Conservation (phyloP, 2,888 invertebrate species). For the Steinernema scapterisci region DNA sequence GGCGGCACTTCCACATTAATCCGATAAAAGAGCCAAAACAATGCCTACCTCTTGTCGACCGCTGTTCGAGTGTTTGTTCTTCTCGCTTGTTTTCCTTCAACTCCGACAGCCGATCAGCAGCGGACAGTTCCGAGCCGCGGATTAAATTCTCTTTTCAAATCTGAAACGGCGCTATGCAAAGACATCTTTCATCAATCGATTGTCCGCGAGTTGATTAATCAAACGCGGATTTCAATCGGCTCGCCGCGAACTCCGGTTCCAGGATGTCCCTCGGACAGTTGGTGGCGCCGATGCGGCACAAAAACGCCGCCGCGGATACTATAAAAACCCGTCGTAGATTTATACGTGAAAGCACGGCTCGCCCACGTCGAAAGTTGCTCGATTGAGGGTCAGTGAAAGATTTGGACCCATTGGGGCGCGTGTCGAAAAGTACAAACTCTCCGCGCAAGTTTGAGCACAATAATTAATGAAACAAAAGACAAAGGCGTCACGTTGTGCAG, state of each 20-base stretch:
- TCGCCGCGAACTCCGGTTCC: no score
- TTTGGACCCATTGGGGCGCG: background rate
- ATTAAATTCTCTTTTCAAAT: background rate
- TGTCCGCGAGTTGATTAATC: conserved; percentile 29
- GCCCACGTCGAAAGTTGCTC: no score
- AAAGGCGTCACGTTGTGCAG: conserved; percentile 25
- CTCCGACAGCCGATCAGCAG: conserved; percentile 8
- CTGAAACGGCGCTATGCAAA: conserved; percentile 21
- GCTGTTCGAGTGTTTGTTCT: conserved; percentile 6
- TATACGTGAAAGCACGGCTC: background rate
- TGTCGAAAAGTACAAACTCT: background rate
- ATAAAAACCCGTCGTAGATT: conserved; percentile 25
- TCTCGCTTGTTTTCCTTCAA: background rate
- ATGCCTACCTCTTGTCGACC: conserved; percentile 7
- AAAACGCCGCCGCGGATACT: background rate
- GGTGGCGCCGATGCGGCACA: conserved; percentile 1
- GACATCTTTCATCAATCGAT: conserved; percentile 29
- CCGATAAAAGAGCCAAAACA: background rate
- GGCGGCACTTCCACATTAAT: conserved; percentile 3
- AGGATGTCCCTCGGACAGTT: background rate
- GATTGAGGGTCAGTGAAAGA: background rate
- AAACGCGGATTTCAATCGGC: background rate
- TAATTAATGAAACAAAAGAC: conserved; percentile 28
- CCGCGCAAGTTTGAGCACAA: background rate
- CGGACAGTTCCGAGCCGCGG: background rate